Conservation (phyloP, 2,888 invertebrate genomes). For the Rotaria macrura region DNA sequence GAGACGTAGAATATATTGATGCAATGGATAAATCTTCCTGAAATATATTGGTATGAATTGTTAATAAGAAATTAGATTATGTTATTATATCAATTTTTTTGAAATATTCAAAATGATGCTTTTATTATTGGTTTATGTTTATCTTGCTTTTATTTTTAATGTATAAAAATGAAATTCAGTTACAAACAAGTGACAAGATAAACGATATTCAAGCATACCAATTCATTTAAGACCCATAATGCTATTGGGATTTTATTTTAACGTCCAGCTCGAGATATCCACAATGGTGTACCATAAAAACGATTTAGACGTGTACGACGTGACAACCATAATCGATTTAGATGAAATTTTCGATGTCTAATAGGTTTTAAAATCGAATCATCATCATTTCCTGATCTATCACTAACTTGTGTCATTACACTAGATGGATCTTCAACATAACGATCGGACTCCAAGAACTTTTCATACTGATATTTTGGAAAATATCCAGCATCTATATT, state of each 20-base stretch:
- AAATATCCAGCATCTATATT: neutral
- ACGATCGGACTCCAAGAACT: no score
- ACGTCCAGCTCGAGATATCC: neutral
- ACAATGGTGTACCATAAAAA: constrained; percentile 13
- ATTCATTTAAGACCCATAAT: neutral
- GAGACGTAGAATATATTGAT: no score
- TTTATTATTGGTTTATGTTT: no score
- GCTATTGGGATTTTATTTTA: neutral
- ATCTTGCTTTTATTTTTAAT: no score
- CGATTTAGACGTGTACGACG: neutral
- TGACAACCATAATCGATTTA: neutral
- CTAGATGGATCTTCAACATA: neutral
- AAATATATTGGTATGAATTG: no score
- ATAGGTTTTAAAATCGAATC: neutral
- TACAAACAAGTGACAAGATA: neutral
- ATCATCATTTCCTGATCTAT: neutral
- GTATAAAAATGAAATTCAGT: no score
- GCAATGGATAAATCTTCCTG: no score
- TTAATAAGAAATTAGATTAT: no score
- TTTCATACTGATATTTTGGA: neutral
- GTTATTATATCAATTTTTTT: no score
- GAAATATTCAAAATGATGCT: no score
- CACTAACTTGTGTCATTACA: no score
- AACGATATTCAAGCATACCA: neutral
- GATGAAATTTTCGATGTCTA: neutral